A percentile compares a stretch with the other conserved stretches of the same genome.
Conservation (phyloP, 2,797 vertebrate genomes). For the Lepus oiostolus region DNA sequence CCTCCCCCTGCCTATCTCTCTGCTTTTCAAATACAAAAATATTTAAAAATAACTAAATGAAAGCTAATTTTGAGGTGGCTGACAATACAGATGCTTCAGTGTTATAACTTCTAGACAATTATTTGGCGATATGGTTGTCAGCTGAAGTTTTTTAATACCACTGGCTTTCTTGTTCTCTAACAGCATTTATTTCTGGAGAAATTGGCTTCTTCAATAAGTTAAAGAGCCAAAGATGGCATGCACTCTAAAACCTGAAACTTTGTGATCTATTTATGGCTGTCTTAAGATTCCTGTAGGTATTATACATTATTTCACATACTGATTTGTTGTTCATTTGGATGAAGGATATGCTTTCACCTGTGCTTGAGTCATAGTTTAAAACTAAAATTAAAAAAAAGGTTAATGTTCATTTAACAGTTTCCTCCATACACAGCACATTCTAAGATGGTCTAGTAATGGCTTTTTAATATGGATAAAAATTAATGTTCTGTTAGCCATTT, state of each 20-base stretch:
- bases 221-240: not conserved
- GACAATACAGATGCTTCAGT: not conserved
- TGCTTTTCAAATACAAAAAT: too few relatives aligned
- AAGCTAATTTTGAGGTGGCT: constrained; percentile 33
- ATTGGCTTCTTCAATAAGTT: not conserved
- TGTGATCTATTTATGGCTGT: constrained; percentile 1
- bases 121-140: not conserved
- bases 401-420: constrained; percentile 68
- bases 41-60: too few relatives aligned
- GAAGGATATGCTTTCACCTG: constrained; percentile 55
- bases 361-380: constrained; percentile 67
- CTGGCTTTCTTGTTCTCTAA: constrained; percentile 15
- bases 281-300: constrained; percentile 46
- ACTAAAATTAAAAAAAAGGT: not conserved
- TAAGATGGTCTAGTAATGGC: constrained; percentile 45
- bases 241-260: not conserved
- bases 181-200: constrained; percentile 20
- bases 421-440: constrained; percentile 57
- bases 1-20: too few relatives aligned
- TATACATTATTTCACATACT: not conserved
- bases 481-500: constrained; percentile 66
- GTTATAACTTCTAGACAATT: not conserved
- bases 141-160: not conserved
- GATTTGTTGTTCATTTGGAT: constrained; percentile 55
- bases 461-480: constrained; percentile 78